Percentiles rank a stretch among this genome's conserved stretches.
phyloP scores from a whole-genome alignment of 92 coral and sea anemone species.

The Bergia sp. region DNA sequence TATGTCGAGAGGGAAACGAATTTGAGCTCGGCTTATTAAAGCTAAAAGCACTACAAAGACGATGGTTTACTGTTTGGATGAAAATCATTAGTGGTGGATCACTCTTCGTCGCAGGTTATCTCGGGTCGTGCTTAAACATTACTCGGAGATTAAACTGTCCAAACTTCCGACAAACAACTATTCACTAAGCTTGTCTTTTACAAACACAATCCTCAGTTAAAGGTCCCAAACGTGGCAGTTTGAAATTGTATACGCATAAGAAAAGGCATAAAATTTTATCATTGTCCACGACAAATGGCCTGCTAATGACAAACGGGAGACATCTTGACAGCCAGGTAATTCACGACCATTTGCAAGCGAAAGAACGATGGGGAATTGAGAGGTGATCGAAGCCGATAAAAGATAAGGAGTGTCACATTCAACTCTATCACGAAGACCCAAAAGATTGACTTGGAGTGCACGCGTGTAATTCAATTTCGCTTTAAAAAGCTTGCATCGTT shows the following conservation, averaged over 20 bases:
- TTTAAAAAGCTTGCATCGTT: neutral
- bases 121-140: neutral
- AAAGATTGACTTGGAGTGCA: neutral
- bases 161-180: constrained; percentile 13
- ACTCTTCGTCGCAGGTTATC: neutral
- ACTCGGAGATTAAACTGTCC: constrained; percentile 9
- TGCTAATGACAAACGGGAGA: neutral
- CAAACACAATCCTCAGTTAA: constrained; percentile 21
- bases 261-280: neutral
- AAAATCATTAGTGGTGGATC: constrained; percentile 19
- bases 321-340: constrained; percentile 29
- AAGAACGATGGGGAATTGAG: neutral
- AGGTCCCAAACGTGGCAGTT: constrained; percentile 18
- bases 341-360: constrained; percentile 11
- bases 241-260: constrained; percentile 23
- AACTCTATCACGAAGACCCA: neutral
- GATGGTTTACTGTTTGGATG: constrained; percentile 15
- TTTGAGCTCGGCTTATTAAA: neutral
- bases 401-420: constrained; percentile 4
- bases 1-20: neutral
- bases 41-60: neutral
- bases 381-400: neutral
- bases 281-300: constrained; percentile 17
- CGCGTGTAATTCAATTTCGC: neutral
- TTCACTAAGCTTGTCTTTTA: neutral